Percentiles rank a stretch among this genome's conserved stretches.
phyloP scores from a whole-genome alignment of 2,888 invertebrate species.

The Dasypolia templi region DNA sequence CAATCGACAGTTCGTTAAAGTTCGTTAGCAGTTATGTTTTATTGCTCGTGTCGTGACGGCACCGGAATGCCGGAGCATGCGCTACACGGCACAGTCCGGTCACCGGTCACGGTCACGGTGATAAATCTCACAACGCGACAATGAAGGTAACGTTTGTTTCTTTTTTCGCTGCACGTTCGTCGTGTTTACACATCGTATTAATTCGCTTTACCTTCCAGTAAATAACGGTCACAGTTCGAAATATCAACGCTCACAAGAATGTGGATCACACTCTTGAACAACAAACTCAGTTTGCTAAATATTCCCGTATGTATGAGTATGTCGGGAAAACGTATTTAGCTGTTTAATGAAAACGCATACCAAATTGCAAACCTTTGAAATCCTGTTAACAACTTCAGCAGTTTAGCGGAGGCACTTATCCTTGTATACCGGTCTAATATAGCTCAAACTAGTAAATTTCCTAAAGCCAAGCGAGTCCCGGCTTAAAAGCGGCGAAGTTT shows the following conservation, averaged over 20 bases:
- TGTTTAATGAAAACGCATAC: slow-evolving; percentile 64
- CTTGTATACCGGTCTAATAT: slow-evolving; percentile 68
- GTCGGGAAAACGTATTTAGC: slow-evolving; percentile 44
- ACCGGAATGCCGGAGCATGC: slow-evolving; percentile 22
- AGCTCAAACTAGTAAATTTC: slow-evolving; percentile 69
- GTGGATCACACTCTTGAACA: slow-evolving; percentile 11
- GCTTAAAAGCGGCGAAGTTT: slow-evolving; percentile 71
- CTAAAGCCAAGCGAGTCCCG: slow-evolving; percentile 67
- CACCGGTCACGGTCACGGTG: slow-evolving; percentile 14
- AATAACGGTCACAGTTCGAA: background rate
- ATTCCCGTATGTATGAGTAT: slow-evolving; percentile 21
- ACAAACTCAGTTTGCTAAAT: slow-evolving; percentile 22
- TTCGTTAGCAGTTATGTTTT: slow-evolving; percentile 68
- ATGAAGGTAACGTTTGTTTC: slow-evolving; percentile 25
- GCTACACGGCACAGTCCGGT: slow-evolving; percentile 13
- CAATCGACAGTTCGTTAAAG: slow-evolving; percentile 68
- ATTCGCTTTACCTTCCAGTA: background rate
- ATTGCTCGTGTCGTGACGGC: slow-evolving; percentile 52
- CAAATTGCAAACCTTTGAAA: slow-evolving; percentile 71
- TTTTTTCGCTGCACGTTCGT: slow-evolving; percentile 21
- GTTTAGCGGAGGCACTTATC: slow-evolving; percentile 68
- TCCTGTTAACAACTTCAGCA: slow-evolving; percentile 71
- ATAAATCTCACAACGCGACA: slow-evolving; percentile 41
- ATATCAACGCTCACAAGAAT: background rate
- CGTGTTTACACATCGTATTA: slow-evolving; percentile 23